Percentiles rank a stretch among this genome's conserved stretches.
These are phyloP conservation scores for Zaprionus kolodkinae DNA, from an alignment of 1,140 invertebrate species.

Conservation along the genomic window DNA sequence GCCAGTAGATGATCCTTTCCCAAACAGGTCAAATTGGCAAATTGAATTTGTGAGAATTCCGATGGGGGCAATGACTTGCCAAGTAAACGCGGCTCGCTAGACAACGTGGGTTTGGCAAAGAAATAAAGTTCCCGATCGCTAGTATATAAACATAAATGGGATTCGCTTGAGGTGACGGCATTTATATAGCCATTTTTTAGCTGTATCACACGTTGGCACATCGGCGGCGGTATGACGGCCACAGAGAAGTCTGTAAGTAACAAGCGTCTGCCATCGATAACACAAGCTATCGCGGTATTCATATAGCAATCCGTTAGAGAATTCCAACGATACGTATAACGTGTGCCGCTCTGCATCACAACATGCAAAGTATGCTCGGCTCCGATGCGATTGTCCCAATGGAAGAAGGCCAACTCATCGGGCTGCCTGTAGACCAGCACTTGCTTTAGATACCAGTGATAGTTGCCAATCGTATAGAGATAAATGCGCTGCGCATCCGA, in stretches of 20 bases:
- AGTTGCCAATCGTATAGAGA: constrained; percentile 93
- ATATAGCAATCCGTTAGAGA: constrained; percentile 72
- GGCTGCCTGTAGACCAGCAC: constrained; percentile 69
- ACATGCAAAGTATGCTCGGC: constrained; percentile 87
- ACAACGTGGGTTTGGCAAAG: constrained; percentile 9
- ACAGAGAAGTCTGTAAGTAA: constrained; percentile 90
- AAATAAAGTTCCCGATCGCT: constrained; percentile 41
- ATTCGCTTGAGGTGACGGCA: constrained; percentile 72
- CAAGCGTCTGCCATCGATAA: constrained; percentile 91
- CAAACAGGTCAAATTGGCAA: constrained; percentile 52
- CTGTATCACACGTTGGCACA: constrained; percentile 88
- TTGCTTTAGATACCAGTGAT: constrained; percentile 96
- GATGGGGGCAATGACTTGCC: constrained; percentile 1
- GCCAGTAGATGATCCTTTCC: constrained; percentile 43
- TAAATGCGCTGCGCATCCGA: constrained; percentile 86
- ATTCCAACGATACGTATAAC: constrained; percentile 85
- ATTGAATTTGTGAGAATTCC: constrained; percentile 28
- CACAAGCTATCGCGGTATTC: constrained; percentile 86
- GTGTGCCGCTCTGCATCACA: constrained; percentile 85
- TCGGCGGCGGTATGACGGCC: constrained; percentile 92
- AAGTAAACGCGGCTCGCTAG: not conserved
- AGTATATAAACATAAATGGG: constrained; percentile 53
- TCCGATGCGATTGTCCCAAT: constrained; percentile 88
- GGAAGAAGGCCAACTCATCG: constrained; percentile 84
- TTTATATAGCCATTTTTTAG: constrained; percentile 86